phyloP scores from a whole-genome alignment of 35 echinoderm and acorn worm genomes.

The Apostichopus californicus region DNA sequence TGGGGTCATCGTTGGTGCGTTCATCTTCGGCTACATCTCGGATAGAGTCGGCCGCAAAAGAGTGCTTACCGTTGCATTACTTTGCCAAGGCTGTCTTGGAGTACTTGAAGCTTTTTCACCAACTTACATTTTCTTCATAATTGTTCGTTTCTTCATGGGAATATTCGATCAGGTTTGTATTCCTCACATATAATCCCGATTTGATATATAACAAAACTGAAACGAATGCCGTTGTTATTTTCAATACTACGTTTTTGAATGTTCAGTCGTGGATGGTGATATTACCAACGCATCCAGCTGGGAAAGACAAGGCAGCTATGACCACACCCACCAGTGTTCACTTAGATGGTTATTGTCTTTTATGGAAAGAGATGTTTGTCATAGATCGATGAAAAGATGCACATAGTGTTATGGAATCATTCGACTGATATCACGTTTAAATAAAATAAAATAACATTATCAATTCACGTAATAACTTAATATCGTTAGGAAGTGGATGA shows the following conservation, averaged over 20 bases:
- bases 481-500: too few relatives aligned
- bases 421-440: neutral
- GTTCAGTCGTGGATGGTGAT: too few relatives aligned
- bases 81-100: slow-evolving; percentile 32
- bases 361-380: neutral
- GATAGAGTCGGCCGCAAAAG: slow-evolving; percentile 12
- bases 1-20: neutral
- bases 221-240: too few relatives aligned
- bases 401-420: too few relatives aligned
- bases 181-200: neutral
- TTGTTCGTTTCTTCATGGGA: slow-evolving; percentile 16
- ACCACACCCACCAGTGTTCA: too few relatives aligned
- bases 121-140: neutral
- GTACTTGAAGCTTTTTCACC: neutral
- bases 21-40: slow-evolving; percentile 19
- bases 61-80: neutral
- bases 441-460: neutral
- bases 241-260: too few relatives aligned
- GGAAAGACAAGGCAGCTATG: too few relatives aligned
- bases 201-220: too few relatives aligned
- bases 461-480: neutral
- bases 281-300: too few relatives aligned
- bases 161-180: slow-evolving; percentile 18
- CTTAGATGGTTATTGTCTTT: neutral
- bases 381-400: too few relatives aligned